A percentile compares a stretch with the other conserved stretches of the same genome.
These are phyloP conservation scores for Eulemur rubriventer DNA, from an alignment of 2,797 vertebrate genomes.

Conservation along the genomic window DNA sequence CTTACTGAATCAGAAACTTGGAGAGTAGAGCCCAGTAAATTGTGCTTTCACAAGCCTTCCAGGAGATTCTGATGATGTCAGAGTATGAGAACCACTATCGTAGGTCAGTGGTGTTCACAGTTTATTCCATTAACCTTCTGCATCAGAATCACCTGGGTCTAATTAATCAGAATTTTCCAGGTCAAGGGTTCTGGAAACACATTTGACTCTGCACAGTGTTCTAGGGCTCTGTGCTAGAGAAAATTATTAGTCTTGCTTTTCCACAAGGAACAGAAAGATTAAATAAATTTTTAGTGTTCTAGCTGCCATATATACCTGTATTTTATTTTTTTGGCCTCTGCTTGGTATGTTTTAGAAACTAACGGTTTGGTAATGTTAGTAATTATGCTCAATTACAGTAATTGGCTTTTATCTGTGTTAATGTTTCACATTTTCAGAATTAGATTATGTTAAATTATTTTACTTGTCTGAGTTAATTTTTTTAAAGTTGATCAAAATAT, in stretches of 20 bases:
- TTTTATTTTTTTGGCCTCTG: not conserved
- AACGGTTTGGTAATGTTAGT: not conserved
- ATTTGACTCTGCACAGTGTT: not conserved
- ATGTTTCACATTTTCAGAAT: not conserved
- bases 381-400: not conserved
- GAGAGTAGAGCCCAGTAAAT: not conserved
- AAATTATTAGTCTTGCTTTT: not conserved
- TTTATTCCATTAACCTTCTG: not conserved
- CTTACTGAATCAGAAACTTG: not conserved
- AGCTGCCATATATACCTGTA: not conserved
- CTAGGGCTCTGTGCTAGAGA: not conserved
- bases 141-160: not conserved
- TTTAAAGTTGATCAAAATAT: slow-evolving; percentile 25
- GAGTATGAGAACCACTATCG: not conserved
- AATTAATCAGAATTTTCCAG: not conserved
- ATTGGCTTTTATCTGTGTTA: not conserved
- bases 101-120: not conserved
- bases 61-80: not conserved
- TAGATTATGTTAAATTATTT: slow-evolving; percentile 33
- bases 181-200: not conserved
- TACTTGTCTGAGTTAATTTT: not conserved
- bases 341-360: not conserved
- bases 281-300: not conserved
- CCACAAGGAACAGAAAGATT: not conserved
- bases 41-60: not conserved